Evolutionary conservation across 2,797 vertebrate genomes (phyloP), one percentile per base, ranked within the genome.

Genomic region (Sciaenops ocellatus): DNA sequence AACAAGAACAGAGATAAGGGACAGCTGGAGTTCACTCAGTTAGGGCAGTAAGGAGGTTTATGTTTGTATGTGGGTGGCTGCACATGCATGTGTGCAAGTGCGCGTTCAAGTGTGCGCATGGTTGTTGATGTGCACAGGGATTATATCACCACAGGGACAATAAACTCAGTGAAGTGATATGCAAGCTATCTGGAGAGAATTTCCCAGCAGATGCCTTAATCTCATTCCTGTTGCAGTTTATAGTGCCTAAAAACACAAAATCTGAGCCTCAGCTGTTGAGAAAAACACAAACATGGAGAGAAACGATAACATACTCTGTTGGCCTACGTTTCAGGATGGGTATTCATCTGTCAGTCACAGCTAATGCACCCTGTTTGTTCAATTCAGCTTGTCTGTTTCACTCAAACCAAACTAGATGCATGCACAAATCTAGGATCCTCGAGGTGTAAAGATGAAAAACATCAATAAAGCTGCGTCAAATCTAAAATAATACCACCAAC

Each of bases 281-380:
- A 82, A 77, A 87, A 84, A 83, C 10, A 76, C 78, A 88, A 78
- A 90, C 88, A 85, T 66, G 80, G 65, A 79, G 76, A 73, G 62
- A 85, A 81, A 86, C 3, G 84, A 87, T 84, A 89, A 89, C 74
- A 60, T 77, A 82, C 83, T 12, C 75, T 28, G 59, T 73, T 86
- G 83, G 84, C 80, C 80, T 59, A 42, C n/a, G 26, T 85, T 82
- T 82, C 85, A 82, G 41, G 60, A 76, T 22, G 30, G 3, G 26
- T 78, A 85, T 92, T 93, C 88, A 90, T 78, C 73, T 85, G 90
- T 85, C 92, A 91, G 73, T 92, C 90, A 91, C 52, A 47, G 87
- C 73, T 83, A 87, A 90, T 81, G 82, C 72, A 46, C 51, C 66
- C 79, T 75, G 80, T 88, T 88, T 85, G 80, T 86, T 89, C 90